Evolutionary conservation across 2,113 vertebrate species (phyloP).

Genomic region (Rhipidura dahli): DNA sequence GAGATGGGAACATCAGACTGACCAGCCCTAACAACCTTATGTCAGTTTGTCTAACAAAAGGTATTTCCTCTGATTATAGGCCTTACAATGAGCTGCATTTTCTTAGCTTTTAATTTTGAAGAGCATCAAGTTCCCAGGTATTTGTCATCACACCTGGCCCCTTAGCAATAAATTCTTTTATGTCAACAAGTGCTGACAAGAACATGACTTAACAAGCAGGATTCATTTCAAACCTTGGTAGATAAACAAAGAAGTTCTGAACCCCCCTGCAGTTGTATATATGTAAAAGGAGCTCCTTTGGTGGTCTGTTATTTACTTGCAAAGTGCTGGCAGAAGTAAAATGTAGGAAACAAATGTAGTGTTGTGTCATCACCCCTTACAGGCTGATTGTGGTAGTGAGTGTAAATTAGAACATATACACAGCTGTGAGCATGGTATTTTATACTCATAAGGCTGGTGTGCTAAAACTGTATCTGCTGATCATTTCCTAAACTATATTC

Average conservation of each 20-base stretch:
- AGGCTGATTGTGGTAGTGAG: neutral
- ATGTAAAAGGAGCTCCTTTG: neutral
- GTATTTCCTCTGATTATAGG: neutral
- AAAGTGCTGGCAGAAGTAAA: neutral
- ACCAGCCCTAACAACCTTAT: neutral
- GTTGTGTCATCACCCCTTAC: neutral
- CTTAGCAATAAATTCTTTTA: neutral
- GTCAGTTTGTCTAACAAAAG: neutral
- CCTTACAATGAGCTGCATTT: neutral
- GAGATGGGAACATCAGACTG: neutral
- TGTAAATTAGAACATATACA: neutral
- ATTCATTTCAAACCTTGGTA: neutral
- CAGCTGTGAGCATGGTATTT: neutral
- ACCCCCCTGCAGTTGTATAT: accelerated
- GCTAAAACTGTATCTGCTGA: neutral
- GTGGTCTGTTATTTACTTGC: neutral
- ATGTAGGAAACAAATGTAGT: neutral
- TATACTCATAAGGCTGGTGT: too few species aligned
- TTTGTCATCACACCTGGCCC: neutral
- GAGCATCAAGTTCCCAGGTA: neutral
- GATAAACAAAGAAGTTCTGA: neutral
- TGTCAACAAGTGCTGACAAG: neutral
- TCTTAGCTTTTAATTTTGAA: neutral
- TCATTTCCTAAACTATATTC: neutral
- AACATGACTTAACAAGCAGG: neutral